A percentile compares a stretch with the other conserved stretches of the same genome.
phyloP scores from a whole-genome alignment of 2,888 invertebrate genomes.

The Coleophora flavipennella region DNA sequence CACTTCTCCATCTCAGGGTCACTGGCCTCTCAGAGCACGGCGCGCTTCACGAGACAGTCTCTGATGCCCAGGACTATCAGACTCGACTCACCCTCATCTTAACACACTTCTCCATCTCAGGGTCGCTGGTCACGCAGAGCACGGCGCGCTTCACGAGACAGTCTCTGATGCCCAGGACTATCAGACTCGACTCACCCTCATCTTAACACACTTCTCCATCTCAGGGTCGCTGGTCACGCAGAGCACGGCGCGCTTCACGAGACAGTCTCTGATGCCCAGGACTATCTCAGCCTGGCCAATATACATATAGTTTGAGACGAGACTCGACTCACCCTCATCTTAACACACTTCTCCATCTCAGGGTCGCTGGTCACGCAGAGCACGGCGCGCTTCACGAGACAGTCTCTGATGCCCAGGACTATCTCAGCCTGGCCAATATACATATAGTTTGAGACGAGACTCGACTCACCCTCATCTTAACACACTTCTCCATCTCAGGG shows the following conservation, averaged over 20 bases:
- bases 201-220: conserved; percentile 91
- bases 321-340: conserved; percentile 90
- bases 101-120: conserved; percentile 91
- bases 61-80: conserved; percentile 81
- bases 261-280: conserved; percentile 84
- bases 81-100: conserved; percentile 90
- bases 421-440: conserved; percentile 76
- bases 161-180: conserved; percentile 81
- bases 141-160: conserved; percentile 91
- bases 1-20: conserved; percentile 93
- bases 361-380: conserved; percentile 93
- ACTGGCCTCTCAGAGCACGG: conserved; percentile 93
- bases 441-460: no score
- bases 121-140: conserved; percentile 91
- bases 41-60: conserved; percentile 87
- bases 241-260: conserved; percentile 85
- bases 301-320: no score
- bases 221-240: conserved; percentile 95
- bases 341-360: conserved; percentile 92
- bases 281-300: conserved; percentile 79
- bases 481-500: conserved; percentile 90
- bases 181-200: conserved; percentile 86
- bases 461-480: conserved; percentile 89
- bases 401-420: conserved; percentile 83
- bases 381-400: conserved; percentile 88